Percentiles rank a stretch among this genome's conserved stretches.
Conservation (phyloP, 2,113 vertebrate genomes). For the Carassius gibelio region DNA sequence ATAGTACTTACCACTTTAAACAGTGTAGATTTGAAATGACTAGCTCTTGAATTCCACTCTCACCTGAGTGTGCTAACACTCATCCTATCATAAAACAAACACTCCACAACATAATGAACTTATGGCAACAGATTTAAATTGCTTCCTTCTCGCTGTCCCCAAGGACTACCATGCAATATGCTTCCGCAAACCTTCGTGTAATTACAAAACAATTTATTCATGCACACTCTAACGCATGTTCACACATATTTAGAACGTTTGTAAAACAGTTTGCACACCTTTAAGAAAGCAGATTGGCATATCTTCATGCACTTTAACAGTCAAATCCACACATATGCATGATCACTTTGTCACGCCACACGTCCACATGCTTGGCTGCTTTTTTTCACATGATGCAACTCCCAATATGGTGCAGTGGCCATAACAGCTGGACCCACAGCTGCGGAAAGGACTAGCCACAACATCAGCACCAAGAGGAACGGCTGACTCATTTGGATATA, state of each 20-base stretch:
- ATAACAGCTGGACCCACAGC: conserved; percentile 51
- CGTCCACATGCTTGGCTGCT: conserved; percentile 3
- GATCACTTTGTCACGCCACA: conserved; percentile 3
- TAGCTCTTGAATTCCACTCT: conserved; percentile 49
- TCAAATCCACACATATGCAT: conserved; percentile 4
- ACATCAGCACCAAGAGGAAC: conserved; percentile 43
- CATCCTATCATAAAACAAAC: conserved; percentile 47
- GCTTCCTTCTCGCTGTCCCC: conserved; percentile 48
- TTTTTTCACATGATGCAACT: conserved; percentile 11
- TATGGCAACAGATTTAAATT: conserved; percentile 54
- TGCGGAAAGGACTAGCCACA: conserved; percentile 37
- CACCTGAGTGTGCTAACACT: conserved; percentile 46
- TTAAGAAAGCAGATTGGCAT: not conserved
- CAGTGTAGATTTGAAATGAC: conserved; percentile 29
- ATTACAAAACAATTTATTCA: not conserved
- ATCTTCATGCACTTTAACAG: not conserved
- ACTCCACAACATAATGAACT: conserved; percentile 54
- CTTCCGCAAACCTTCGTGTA: conserved; percentile 34
- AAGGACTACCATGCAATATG: conserved; percentile 33
- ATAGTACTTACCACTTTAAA: conserved; percentile 31
- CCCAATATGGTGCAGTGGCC: conserved; percentile 30
- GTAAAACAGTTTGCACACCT: not conserved
- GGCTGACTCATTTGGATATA: conserved; percentile 31
- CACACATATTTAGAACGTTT: conserved; percentile 12
- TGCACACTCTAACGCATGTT: conserved; percentile 14